phyloP scores from a whole-genome alignment of 2,797 vertebrate species.

The Melanotaenia maccullochi region DNA sequence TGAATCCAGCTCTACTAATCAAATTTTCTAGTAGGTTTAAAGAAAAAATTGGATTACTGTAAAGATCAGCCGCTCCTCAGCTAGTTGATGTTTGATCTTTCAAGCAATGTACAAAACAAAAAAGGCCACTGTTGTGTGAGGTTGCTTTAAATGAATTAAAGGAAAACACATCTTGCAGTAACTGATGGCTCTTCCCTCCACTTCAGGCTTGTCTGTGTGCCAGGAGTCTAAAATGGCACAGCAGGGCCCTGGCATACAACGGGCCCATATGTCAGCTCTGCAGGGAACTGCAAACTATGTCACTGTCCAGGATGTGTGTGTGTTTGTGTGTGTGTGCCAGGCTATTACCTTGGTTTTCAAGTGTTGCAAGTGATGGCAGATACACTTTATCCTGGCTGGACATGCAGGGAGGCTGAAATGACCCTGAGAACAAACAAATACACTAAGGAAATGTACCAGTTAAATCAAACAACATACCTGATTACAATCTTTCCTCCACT shows the following conservation, averaged over 20 bases:
- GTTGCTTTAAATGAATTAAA: slow-evolving; percentile 21
- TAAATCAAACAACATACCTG: slow-evolving; percentile 17
- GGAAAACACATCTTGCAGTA: slow-evolving; percentile 19
- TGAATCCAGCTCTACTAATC: background rate
- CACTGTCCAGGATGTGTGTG: slow-evolving; percentile 39
- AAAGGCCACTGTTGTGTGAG: background rate
- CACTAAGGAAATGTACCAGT: slow-evolving; percentile 24
- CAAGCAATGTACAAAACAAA: background rate
- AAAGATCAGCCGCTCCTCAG: background rate
- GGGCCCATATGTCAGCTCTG: slow-evolving; percentile 63
- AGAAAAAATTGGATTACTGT: background rate
- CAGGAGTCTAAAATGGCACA: slow-evolving; percentile 60
- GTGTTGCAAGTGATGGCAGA: slow-evolving; percentile 94
- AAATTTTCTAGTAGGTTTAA: background rate
- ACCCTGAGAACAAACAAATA: slow-evolving; percentile 79
- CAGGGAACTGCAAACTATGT: slow-evolving; percentile 60
- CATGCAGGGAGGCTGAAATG: slow-evolving; percentile 93
- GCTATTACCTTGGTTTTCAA: slow-evolving; percentile 81
- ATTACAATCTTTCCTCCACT: background rate
- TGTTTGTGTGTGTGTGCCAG: slow-evolving; percentile 16
- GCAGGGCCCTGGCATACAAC: slow-evolving; percentile 50
- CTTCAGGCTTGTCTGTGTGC: slow-evolving; percentile 33
- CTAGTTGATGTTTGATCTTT: background rate
- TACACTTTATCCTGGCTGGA: slow-evolving; percentile 95
- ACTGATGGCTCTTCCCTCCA: slow-evolving; percentile 28